A percentile compares a stretch with the other conserved stretches of the same genome.
Evolutionary conservation across 30 jellyfish, hydroid and myxozoan genomes (phyloP).

Genomic region (Chrysaora quinquecirrha): DNA sequence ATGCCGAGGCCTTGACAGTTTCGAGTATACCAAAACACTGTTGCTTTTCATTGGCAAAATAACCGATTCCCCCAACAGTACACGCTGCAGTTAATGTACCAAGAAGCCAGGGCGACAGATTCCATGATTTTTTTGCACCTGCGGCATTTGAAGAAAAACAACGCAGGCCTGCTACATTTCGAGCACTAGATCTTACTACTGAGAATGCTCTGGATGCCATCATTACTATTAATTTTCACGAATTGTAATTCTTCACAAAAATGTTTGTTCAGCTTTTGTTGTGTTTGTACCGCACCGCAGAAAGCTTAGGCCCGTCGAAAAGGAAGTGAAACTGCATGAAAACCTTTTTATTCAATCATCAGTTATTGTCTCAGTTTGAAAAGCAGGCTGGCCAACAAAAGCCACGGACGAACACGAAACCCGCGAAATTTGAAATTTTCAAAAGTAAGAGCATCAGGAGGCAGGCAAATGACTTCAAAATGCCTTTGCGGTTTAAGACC

Average conservation of each 20-base stretch:
- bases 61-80: constrained; percentile 55
- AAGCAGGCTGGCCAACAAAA: too few relatives aligned
- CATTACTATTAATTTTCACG: background rate
- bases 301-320: background rate
- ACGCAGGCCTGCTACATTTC: constrained; percentile 13
- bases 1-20: constrained; percentile 70
- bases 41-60: constrained; percentile 38
- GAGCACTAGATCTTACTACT: constrained; percentile 16
- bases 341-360: too few relatives aligned
- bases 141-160: constrained; percentile 10
- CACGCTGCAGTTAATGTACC: constrained; percentile 73
- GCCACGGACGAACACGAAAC: too few relatives aligned
- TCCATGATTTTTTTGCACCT: constrained; percentile 10
- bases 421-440: too few relatives aligned
- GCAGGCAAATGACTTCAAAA: too few relatives aligned
- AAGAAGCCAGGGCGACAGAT: constrained; percentile 33
- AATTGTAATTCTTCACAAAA: background rate
- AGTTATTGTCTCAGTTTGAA: too few relatives aligned
- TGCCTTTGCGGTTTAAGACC: too few relatives aligned
- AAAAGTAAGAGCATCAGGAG: too few relatives aligned
- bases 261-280: background rate
- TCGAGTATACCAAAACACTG: constrained; percentile 45
- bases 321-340: background rate
- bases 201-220: constrained; percentile 65
- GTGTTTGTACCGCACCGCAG: background rate